Evolutionary conservation across 2,797 vertebrate genomes (phyloP), one percentile per base, ranked within the genome.

Genomic region (Neosalanx taihuensis): DNA sequence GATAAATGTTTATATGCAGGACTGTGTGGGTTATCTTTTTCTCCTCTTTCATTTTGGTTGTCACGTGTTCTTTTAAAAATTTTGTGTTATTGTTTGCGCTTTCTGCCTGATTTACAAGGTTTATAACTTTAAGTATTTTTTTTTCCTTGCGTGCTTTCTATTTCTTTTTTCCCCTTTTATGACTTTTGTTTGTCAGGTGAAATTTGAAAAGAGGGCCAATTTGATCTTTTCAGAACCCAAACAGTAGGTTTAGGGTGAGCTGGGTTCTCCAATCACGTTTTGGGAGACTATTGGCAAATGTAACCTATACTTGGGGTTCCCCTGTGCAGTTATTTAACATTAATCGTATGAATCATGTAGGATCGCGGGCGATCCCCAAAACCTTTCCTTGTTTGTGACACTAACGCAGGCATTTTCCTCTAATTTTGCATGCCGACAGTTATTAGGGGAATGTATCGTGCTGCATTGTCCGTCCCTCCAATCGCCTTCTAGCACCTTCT

Each of bases 201-300:
- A 64, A 78, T 82, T 82, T 69, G 72, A 2, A 78, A 71, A 85
- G 63, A 76, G 79, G 84, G 80, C 81, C 71, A 2, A 81, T 88
- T 83, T 87, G 90, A 88, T 86, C 88, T 88, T 89, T 81, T 80
- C 91, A 93, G 86, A 90, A 91, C 89, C 88, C 37, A 85, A 86
- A 90, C 88, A 81, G 81, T 86, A 79, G 83, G 26, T 84, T 76
- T 85, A 91, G 81, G 90, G 89, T 79, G 93, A 95, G 94, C 94
- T 94, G 94, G 93, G 90, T 88, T 91, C 92, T 91, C 92, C 89
- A 86, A 86, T 89, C 76, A 20, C 85, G 90, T 90, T 81, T 75
- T 89, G 83, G 77, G 79, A 83, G 81, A 84, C 82, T 35, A n/a
- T 41, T 1, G 62, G 71, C 70, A 70, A 53, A 72, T 85, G 81